These are phyloP conservation scores for Eufriesea mexicana DNA, from an alignment of 1,140 invertebrate genomes.

Conservation along the genomic window DNA sequence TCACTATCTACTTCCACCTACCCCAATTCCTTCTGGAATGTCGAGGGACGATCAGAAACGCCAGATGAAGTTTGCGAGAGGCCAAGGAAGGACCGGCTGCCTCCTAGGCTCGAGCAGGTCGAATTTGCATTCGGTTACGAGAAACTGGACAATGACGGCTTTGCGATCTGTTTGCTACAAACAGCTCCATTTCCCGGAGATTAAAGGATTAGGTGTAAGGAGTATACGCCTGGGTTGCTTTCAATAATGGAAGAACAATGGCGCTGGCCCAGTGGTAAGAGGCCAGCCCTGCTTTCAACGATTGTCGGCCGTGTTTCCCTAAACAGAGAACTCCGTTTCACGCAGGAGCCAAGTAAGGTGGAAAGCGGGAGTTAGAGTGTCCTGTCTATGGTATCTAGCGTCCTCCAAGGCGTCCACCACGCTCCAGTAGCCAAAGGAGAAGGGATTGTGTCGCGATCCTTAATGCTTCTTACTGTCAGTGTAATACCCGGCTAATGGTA, in stretches of 20 bases:
- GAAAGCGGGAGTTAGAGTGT: slow-evolving; percentile 39
- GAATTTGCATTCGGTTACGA: slow-evolving; percentile 63
- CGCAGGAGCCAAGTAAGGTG: neutral
- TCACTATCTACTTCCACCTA: no score
- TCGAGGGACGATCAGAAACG: no score
- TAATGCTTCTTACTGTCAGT: slow-evolving; percentile 75
- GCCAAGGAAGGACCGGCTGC: neutral
- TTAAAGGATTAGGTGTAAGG: slow-evolving; percentile 79
- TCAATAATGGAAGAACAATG: slow-evolving; percentile 79
- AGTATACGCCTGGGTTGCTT: slow-evolving; percentile 73
- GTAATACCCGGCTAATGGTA: slow-evolving; percentile 70
- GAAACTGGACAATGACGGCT: slow-evolving; percentile 66
- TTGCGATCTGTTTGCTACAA: slow-evolving; percentile 75
- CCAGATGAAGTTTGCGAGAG: no score
- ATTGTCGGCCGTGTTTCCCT: slow-evolving; percentile 65
- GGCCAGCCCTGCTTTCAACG: slow-evolving; percentile 43
- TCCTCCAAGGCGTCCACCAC: slow-evolving; percentile 35
- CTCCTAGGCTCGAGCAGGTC: neutral
- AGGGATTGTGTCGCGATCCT: slow-evolving; percentile 70
- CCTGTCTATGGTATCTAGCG: neutral
- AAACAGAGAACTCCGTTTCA: slow-evolving; percentile 64
- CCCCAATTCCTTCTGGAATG: no score
- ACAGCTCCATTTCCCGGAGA: slow-evolving; percentile 78
- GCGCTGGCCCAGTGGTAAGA: slow-evolving; percentile 44
- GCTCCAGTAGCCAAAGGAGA: slow-evolving; percentile 67